Base-by-base conservation (phyloP, 2,888 invertebrate genomes). In the Ophion slaviceki region DNA sequence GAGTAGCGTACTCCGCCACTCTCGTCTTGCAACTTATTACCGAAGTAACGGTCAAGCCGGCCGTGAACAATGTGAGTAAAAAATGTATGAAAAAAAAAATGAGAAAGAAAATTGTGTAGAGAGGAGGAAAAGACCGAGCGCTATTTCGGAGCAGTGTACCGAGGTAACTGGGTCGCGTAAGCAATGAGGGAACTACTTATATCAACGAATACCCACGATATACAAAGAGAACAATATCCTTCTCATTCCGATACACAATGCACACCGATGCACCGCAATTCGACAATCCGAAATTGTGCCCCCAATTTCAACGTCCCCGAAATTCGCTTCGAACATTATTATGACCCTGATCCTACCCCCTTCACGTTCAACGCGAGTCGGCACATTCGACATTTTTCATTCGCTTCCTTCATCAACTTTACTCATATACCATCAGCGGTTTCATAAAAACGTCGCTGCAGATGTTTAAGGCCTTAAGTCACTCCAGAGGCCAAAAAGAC, bases 31-130 rank as follows among this genome's bases (percentile, higher is more conserved):
- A 78, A 75, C 86, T 80, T 86, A 83, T 83, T 81, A 71, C 83
- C 80, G 86, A 86, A 86, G 83, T 86, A 80, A 86, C 83, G 86
- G 86, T 83, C 86, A 86, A 78, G 61, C 64, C 45, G 64, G 57
- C 70, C 61, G 57, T 28, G 45, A 79, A 61, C 32, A 61, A 61
- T 24, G 61, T 24, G 61, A 77, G 67, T 66, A 47, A 40, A 81
- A 85, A 80, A 80, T 67, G 36, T 61, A 76, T 77, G 70, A 62
- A 36, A 67, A 72, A 47, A 75, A 28, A 28, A 24, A 24, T 24
- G 71, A 36, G 32, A 84, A 68, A 57, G 28, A 53, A 32, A 53
- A 53, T 53, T 53, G 17, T 24, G 64, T 47, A 78, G 32, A 45
- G 62, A 77, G 20, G 70, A 53, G 74, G 47, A 70, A 78, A 77